phyloP scores from a whole-genome alignment of 2,888 invertebrate species.

The Ophion costatus region DNA sequence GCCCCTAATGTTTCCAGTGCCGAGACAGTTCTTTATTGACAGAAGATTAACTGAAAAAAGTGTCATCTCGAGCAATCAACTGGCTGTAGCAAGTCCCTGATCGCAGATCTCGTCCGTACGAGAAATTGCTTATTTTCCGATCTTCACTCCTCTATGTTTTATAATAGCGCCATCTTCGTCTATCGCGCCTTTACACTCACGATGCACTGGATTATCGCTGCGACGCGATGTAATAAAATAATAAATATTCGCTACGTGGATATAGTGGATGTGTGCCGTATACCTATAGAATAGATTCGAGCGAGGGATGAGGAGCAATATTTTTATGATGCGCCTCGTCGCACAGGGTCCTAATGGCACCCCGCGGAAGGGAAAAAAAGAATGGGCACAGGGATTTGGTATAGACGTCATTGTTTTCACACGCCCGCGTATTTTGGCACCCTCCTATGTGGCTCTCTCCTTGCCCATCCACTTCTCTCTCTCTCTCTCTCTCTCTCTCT shows the following conservation, averaged over 20 bases:
- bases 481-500: background rate
- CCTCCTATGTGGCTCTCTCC: slow-evolving; percentile 21
- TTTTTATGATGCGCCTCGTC: slow-evolving; percentile 78
- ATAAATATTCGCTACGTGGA: slow-evolving; percentile 28
- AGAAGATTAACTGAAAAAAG: too few species aligned
- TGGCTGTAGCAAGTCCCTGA: too few species aligned
- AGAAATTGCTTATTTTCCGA: background rate
- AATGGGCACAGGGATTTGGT: slow-evolving; percentile 77
- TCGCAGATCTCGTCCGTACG: too few species aligned
- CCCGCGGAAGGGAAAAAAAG: slow-evolving; percentile 70
- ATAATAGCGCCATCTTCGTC: background rate
- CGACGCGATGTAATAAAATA: slow-evolving; percentile 24
- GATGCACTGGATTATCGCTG: background rate
- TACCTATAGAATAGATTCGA: slow-evolving; percentile 6
- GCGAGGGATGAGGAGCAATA: slow-evolving; percentile 72
- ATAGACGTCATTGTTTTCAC: slow-evolving; percentile 82
- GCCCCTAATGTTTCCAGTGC: too few species aligned
- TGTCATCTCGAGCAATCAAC: too few species aligned
- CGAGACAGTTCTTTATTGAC: too few species aligned
- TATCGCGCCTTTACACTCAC: background rate
- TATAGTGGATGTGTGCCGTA: background rate
- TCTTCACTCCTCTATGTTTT: background rate
- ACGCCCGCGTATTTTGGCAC: slow-evolving; percentile 67
- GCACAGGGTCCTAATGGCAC: slow-evolving; percentile 80
- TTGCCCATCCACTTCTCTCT: background rate